These are phyloP conservation scores for Sitobion miscanthi DNA, from an alignment of 1,140 invertebrate genomes.

Conservation along the genomic window DNA sequence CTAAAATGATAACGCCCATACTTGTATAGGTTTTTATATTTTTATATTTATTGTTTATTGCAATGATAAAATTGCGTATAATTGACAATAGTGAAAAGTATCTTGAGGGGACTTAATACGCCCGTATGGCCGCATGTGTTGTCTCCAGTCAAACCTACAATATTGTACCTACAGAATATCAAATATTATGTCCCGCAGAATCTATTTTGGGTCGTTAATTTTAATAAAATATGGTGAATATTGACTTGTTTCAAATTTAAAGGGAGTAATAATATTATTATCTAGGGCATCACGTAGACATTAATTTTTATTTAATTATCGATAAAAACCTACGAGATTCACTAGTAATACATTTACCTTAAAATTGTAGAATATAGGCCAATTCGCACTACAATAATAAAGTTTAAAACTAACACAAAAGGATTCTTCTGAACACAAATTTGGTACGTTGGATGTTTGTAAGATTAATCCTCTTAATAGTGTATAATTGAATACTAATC, in stretches of 20 bases:
- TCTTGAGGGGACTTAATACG: neutral
- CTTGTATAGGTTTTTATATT: neutral
- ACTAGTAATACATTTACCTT: neutral
- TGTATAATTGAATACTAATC: neutral
- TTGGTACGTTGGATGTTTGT: neutral
- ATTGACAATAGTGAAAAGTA: neutral
- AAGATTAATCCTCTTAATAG: neutral
- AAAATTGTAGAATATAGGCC: neutral
- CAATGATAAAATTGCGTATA: neutral
- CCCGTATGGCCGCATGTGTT: neutral
- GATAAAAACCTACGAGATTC: neutral
- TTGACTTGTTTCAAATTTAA: neutral
- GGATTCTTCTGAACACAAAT: neutral
- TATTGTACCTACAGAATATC: neutral
- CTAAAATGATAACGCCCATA: neutral
- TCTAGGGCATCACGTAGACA: neutral
- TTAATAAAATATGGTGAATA: neutral
- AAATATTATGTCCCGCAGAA: neutral
- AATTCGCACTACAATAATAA: neutral
- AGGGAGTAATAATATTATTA: neutral
- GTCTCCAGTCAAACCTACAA: neutral
- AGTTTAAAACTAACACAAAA: neutral
- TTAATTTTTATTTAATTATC: neutral
- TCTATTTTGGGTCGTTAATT: neutral
- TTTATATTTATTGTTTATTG: neutral